Percentiles rank a stretch among this genome's conserved stretches.
Conservation (phyloP, 35 echinoderm and acorn worm species). For the Strongylocentrotus purpuratus region DNA sequence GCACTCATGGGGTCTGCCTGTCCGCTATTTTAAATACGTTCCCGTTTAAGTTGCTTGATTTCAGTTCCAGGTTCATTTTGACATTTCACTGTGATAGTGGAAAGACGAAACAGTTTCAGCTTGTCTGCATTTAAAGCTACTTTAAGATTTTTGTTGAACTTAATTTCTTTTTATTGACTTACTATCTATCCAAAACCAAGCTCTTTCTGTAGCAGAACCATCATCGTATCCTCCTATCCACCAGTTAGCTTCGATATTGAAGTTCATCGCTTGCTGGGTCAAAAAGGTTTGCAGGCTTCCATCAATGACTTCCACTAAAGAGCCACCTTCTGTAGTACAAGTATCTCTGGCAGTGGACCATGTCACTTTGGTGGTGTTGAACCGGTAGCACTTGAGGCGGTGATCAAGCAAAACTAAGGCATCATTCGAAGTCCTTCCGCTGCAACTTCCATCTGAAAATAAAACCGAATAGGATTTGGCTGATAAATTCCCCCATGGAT, state of each 20-base stretch:
- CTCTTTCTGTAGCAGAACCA: neutral
- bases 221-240: slow-evolving; percentile 34
- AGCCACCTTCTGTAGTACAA: neutral
- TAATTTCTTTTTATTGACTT: neutral
- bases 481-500: no score
- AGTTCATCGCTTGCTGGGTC: neutral
- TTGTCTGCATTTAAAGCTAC: neutral
- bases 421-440: neutral
- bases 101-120: neutral
- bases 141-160: neutral
- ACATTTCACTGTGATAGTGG: neutral
- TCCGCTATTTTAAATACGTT: neutral
- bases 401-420: neutral
- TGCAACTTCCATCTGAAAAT: neutral
- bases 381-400: neutral
- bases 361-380: neutral
- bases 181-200: slow-evolving; percentile 25
- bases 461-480: no score
- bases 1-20: neutral
- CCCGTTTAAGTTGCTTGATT: no score
- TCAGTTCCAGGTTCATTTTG: neutral
- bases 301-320: neutral
- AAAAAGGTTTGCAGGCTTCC: neutral
- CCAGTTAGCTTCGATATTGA: neutral
- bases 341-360: neutral